phyloP scores from a whole-genome alignment of 1,140 invertebrate species.

The Phenacoccus solenopsis region DNA sequence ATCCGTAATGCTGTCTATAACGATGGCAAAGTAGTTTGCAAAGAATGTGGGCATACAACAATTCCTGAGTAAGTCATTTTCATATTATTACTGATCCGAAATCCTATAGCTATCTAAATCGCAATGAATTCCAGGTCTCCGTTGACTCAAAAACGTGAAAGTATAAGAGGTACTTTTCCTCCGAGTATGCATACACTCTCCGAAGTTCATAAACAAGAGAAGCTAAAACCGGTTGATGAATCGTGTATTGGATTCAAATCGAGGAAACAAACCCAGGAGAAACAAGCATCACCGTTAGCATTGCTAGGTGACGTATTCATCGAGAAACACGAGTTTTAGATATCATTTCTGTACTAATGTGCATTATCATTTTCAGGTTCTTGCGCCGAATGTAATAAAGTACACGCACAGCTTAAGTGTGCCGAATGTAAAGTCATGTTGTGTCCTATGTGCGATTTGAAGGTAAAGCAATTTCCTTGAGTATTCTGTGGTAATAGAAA shows the following conservation, averaged over 20 bases:
- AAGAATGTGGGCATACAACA: not conserved
- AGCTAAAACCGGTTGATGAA: not conserved
- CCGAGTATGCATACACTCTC: not conserved
- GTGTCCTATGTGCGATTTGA: not conserved
- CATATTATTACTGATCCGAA: no score
- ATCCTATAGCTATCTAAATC: no score
- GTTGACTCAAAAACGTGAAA: not conserved
- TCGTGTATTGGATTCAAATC: not conserved
- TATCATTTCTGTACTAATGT: no score
- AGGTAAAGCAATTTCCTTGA: no score
- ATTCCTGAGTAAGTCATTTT: not conserved
- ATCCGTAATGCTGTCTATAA: not conserved
- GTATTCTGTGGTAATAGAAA: not conserved
- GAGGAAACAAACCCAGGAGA: not conserved
- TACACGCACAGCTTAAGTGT: not conserved
- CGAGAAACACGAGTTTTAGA: no score
- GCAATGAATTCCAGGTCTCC: not conserved
- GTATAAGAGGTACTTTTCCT: not conserved
- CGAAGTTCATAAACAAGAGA: not conserved
- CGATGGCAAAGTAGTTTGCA: not conserved
- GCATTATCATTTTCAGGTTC: not conserved
- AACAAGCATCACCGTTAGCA: not conserved
- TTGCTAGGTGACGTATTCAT: not conserved
- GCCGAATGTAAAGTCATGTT: not conserved
- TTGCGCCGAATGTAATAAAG: not conserved